Evolutionary conservation across 2,888 invertebrate species (phyloP).

Genomic region (Stegophylla sp.): DNA sequence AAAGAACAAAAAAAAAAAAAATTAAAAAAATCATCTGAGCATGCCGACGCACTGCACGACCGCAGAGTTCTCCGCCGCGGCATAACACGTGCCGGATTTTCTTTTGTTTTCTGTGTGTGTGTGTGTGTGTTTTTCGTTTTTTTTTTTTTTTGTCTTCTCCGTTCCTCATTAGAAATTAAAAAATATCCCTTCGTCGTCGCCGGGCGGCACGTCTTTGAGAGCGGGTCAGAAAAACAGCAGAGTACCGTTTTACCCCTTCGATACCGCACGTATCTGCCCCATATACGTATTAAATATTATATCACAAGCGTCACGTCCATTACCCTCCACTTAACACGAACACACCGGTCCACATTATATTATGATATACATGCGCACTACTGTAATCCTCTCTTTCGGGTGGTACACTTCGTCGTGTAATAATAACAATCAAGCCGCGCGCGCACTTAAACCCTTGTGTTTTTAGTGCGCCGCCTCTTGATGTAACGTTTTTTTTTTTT

Average conservation of each 20-base stretch:
- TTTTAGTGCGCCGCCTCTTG: conserved; percentile 48
- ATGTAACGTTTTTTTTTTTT: conserved; percentile 11
- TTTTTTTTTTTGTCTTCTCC: neutral
- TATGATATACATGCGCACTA: conserved; percentile 11
- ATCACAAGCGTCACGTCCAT: conserved; percentile 6
- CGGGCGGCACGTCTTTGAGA: conserved; percentile 1
- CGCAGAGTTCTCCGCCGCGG: neutral
- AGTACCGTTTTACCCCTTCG: neutral
- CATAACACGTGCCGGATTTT: conserved; percentile 36
- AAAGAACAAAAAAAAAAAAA: neutral
- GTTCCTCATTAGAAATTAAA: conserved; percentile 37
- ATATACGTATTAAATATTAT: neutral
- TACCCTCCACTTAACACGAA: conserved; percentile 54
- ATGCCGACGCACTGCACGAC: conserved; percentile 13
- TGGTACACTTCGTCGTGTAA: too few relatives aligned
- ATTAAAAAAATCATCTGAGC: conserved; percentile 21
- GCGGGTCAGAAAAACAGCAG: neutral
- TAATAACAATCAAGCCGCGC: conserved; percentile 46
- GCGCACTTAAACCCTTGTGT: conserved; percentile 55
- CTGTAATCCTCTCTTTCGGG: conserved; percentile 43
- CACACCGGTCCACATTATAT: conserved; percentile 24
- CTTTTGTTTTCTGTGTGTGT: conserved; percentile 44
- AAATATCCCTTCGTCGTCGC: conserved; percentile 40
- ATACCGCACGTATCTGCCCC: neutral
- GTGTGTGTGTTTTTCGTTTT: too few relatives aligned